phyloP scores from a whole-genome alignment of 2,888 invertebrate genomes.

The Ceratothoa steindachneri region DNA sequence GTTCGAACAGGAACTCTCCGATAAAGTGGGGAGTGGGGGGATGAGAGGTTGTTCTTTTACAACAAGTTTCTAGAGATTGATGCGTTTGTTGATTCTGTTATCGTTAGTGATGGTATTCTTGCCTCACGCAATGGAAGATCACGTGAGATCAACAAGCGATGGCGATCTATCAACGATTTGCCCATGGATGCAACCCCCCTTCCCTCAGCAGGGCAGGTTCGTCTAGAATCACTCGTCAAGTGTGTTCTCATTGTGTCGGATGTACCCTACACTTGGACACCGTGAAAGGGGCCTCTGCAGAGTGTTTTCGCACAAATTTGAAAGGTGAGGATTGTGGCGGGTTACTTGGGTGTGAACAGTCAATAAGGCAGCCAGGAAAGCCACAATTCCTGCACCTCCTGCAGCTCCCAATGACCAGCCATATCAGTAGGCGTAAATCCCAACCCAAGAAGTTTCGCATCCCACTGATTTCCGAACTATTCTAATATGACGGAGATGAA shows the following conservation, averaged over 20 bases:
- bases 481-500: conserved; percentile 62
- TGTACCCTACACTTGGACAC: conserved; percentile 41
- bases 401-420: conserved; percentile 65
- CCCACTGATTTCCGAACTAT: conserved; percentile 55
- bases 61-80: not conserved
- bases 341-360: conserved; percentile 42
- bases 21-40: no score
- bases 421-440: conserved; percentile 56
- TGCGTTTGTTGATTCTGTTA: not conserved
- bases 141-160: conserved; percentile 42
- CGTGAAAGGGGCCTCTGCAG: conserved; percentile 28
- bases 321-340: conserved; percentile 11
- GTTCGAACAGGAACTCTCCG: no score
- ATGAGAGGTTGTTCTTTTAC: no score
- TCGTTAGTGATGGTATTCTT: not conserved
- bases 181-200: not conserved
- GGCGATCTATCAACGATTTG: conserved; percentile 22
- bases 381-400: conserved; percentile 53
- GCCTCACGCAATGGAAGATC: conserved; percentile 22
- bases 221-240: conserved; percentile 39
- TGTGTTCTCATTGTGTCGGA: conserved; percentile 44
- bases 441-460: conserved; percentile 32
- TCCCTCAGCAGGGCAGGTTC: conserved; percentile 17
- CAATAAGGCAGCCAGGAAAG: conserved; percentile 59
- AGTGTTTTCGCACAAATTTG: conserved; percentile 26